Evolutionary conservation across 1,140 invertebrate genomes (phyloP).

Genomic region (Drosophila willistoni): DNA sequence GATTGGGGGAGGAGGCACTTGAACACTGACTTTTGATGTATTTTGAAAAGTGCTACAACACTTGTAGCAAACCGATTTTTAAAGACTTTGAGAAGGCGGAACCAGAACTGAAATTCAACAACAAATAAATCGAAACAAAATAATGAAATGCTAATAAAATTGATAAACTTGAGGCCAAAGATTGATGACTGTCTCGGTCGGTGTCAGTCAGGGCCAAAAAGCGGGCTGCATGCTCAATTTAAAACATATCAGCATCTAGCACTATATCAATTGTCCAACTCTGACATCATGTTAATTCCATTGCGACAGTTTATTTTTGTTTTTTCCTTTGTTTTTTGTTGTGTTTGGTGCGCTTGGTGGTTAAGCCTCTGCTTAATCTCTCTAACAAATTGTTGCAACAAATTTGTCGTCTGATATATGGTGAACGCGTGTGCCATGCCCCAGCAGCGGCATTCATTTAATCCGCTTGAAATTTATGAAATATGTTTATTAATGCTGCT

Average conservation of each 20-base stretch:
- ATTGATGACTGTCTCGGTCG: conserved; percentile 58
- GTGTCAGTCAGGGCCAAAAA: conserved; percentile 52
- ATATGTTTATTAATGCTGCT: conserved; percentile 9
- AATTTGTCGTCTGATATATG: conserved; percentile 62
- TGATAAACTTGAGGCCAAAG: conserved; percentile 66
- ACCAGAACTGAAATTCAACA: conserved; percentile 38
- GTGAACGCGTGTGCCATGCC: conserved; percentile 41
- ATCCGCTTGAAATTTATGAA: conserved; percentile 28
- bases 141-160: conserved; percentile 70
- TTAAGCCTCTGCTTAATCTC: conserved; percentile 62
- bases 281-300: conserved; percentile 36
- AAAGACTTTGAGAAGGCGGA: conserved; percentile 57
- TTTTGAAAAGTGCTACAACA: conserved; percentile 71
- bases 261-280: conserved; percentile 38
- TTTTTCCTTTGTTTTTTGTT: conserved; percentile 22
- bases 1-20: conserved; percentile 36
- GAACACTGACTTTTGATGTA: conserved; percentile 68
- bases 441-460: conserved; percentile 33
- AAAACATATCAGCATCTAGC: conserved; percentile 29
- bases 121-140: conserved; percentile 21
- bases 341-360: conserved; percentile 33
- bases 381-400: conserved; percentile 63
- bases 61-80: conserved; percentile 36
- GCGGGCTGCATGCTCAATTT: conserved; percentile 37
- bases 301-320: conserved; percentile 20